Percentiles rank a stretch among this genome's conserved stretches.
phyloP scores from a whole-genome alignment of 1,140 invertebrate species.

The Conus betulinus region DNA sequence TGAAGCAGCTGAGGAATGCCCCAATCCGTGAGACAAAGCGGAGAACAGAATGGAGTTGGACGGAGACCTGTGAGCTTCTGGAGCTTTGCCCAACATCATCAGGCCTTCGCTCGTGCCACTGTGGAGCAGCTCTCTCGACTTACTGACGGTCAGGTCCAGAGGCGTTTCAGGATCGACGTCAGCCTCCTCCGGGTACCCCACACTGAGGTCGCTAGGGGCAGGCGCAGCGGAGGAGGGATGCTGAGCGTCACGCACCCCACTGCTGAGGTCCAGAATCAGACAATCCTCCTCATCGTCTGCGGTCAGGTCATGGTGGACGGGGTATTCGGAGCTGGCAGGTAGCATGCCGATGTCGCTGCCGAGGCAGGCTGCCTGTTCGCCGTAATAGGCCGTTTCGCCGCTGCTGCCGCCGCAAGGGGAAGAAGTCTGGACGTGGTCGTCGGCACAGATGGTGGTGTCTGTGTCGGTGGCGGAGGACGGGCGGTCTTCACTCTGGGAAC shows the following conservation, averaged over 20 bases:
- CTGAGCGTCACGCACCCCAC: background rate
- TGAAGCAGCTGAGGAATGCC: background rate
- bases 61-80: conserved; percentile 15
- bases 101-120: too few relatives aligned
- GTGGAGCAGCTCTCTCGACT: background rate
- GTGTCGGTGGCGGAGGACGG: background rate
- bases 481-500: too few relatives aligned
- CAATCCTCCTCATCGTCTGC: background rate
- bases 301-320: too few relatives aligned
- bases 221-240: background rate
- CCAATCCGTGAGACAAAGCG: background rate
- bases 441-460: background rate
- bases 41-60: conserved; percentile 7
- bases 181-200: background rate
- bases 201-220: background rate
- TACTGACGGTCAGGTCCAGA: conserved; percentile 31
- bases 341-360: background rate
- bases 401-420: background rate
- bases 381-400: background rate
- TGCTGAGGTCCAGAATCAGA: conserved; percentile 26
- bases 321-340: background rate
- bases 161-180: conserved; percentile 4
- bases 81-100: background rate
- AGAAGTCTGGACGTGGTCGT: background rate
- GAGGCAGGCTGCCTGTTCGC: background rate